Evolutionary conservation across 2,113 vertebrate genomes (phyloP).

Genomic region (rabbit (Oryctolagus cuniculus)): mOryCun1.1 NC_091442.1:65841001-65841500

Average conservation of each 20-base stretch:
- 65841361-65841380: background rate
- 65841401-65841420: background rate
- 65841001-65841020: no score
- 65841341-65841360: constrained; percentile 18
- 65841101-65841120: background rate
- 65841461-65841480: background rate
- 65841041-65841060: no score
- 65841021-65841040: no score
- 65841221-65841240: background rate
- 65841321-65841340: background rate
- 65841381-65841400: background rate
- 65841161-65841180: background rate
- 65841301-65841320: constrained; percentile 17
- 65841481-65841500: constrained; percentile 50
- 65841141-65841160: background rate
- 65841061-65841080: no score
- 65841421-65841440: constrained; percentile 5
- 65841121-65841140: background rate
- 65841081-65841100: background rate
- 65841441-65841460: background rate
- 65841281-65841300: background rate
- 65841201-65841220: background rate
- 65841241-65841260: constrained; percentile 13
- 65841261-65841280: background rate
- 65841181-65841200: background rate